Evolutionary conservation across 2,888 invertebrate genomes (phyloP), one percentile per base, ranked within the genome.

Genomic region (Chloroclysta siterata): DNA sequence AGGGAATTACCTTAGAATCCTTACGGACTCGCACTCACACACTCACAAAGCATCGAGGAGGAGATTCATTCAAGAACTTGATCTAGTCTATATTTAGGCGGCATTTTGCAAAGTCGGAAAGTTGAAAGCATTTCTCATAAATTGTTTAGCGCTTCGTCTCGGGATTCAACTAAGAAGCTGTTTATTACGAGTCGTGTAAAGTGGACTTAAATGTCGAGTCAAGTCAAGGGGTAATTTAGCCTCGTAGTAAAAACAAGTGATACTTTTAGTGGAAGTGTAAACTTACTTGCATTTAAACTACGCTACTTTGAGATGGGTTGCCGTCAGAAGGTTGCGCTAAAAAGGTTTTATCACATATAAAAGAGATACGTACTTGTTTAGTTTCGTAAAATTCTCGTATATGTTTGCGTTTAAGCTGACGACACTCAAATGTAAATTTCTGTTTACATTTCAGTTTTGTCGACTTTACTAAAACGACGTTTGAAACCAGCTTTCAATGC

Each of bases 1-100:
- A 84, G 82, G 82, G 83, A 82, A 89, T 73, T 91, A 91, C 90
- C 91, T 91, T 90, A 80, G 83, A 85, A 87, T 71, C 84, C 82
- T 84, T 79, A 79, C 75, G 81, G 82, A 60, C 60, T 77, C 76
- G 79, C 84, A 82, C 80, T 84, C 83, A 80, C 83, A 84, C 84
- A 82, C 73, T 79, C 78, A 79, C 82, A 79, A 79, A 79, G 74
- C 78, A 69, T 71, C 63, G 79, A 79, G 51, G 72, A 76, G 52
- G 78, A 82, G 76, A 76, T 78, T 75, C 56, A 55, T 65, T 56
- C 60, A 66, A 68, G 64, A 69, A 69, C 57, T 60, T 66, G 66
- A 66, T 68, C 63, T 10, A 3, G 46, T 65, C 63, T 64, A 60
- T 68, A 46, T 46, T 46, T 17, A 5, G 6, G 57, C 33, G 41